Evolutionary conservation across 2,797 vertebrate species (phyloP).

Genomic region (Stomatorhinus walkeri): DNA sequence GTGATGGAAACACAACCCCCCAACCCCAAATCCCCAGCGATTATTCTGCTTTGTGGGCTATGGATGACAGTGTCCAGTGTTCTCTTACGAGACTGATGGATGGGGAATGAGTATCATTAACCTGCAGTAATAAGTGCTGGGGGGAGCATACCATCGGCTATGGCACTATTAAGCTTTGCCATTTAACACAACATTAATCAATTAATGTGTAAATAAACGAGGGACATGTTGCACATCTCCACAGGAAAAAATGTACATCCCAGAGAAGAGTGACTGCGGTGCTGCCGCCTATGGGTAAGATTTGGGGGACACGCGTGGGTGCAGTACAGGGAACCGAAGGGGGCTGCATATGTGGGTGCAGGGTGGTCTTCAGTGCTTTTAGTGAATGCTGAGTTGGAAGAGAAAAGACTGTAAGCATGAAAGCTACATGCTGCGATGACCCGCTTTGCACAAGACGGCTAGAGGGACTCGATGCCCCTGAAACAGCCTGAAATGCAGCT

Average conservation of each 20-base stretch:
- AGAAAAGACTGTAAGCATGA: conserved; percentile 11
- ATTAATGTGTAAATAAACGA: background rate
- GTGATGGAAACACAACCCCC: background rate
- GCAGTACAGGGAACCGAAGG: background rate
- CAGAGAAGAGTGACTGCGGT: background rate
- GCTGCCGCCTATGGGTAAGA: background rate
- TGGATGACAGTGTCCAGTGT: background rate
- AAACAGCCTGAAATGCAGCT: background rate
- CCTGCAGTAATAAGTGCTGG: conserved; percentile 13
- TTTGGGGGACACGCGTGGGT: background rate
- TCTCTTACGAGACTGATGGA: background rate
- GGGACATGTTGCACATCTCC: background rate
- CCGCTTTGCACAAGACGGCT: background rate
- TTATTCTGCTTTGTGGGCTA: background rate
- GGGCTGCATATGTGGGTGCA: background rate
- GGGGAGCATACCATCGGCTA: background rate
- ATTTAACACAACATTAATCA: conserved; percentile 18
- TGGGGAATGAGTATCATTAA: conserved; percentile 15
- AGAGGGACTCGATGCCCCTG: background rate
- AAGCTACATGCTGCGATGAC: background rate
- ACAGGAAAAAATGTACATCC: background rate
- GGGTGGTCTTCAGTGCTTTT: background rate
- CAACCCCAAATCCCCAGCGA: background rate
- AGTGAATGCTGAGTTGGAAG: background rate
- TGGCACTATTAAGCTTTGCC: conserved; percentile 6